A percentile compares a stretch with the other conserved stretches of the same genome.
These are phyloP conservation scores for Lasioglossum vierecki DNA, from an alignment of 2,888 invertebrate species.

Conservation along the genomic window DNA sequence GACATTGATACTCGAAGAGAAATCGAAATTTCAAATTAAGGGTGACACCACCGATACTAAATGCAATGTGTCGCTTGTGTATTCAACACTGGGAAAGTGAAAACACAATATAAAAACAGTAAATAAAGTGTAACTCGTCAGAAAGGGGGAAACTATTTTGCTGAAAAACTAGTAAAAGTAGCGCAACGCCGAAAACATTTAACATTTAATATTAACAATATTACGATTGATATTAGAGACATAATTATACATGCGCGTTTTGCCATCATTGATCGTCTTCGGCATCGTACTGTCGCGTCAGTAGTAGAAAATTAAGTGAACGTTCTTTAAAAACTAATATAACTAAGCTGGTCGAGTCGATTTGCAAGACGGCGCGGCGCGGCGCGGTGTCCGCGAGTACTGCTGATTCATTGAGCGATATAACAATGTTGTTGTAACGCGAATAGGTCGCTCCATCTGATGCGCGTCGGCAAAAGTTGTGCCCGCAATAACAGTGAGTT, in stretches of 20 bases:
- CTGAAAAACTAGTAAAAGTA: neutral
- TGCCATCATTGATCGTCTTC: neutral
- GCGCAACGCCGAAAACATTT: no score
- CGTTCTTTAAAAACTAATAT: neutral
- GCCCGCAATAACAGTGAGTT: slow-evolving; percentile 12
- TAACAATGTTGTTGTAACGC: neutral
- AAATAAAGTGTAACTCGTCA: slow-evolving; percentile 27
- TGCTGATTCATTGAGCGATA: slow-evolving; percentile 3
- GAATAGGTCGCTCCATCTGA: slow-evolving; percentile 41
- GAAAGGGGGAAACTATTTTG: neutral
- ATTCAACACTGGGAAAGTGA: slow-evolving; percentile 62
- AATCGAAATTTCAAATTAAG: slow-evolving; percentile 72
- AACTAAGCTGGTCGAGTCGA: neutral
- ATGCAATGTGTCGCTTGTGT: slow-evolving; percentile 68
- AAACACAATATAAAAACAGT: slow-evolving; percentile 68
- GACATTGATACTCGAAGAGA: slow-evolving; percentile 68
- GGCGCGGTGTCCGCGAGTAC: neutral
- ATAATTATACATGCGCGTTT: neutral
- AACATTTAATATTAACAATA: no score
- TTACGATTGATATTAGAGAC: no score
- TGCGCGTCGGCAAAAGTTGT: slow-evolving; percentile 26
- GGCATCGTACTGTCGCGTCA: neutral
- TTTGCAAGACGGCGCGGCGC: neutral
- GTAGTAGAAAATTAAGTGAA: no score
- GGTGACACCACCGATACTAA: slow-evolving; percentile 57